Evolutionary conservation across 2,888 invertebrate genomes (phyloP).

Genomic region (Macrosiphum euphorbiae): DNA sequence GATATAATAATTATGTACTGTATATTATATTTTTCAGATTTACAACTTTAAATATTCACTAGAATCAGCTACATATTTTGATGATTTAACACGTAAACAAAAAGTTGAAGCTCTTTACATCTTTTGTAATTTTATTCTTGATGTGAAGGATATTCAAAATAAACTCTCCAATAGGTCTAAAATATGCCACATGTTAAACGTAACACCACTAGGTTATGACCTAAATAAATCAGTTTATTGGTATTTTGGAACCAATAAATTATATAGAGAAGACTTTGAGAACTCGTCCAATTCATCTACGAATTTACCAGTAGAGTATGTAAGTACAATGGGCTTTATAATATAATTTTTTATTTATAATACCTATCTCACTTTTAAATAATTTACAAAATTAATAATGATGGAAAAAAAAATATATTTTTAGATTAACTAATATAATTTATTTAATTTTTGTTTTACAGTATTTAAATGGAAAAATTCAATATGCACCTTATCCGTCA

Average conservation of each 20-base stretch:
- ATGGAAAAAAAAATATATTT: not conserved
- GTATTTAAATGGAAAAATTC: not conserved
- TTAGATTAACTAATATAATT: not conserved
- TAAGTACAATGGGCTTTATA: not conserved
- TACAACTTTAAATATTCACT: slow-evolving; percentile 38
- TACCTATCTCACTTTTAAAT: not conserved
- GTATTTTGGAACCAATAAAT: slow-evolving; percentile 96
- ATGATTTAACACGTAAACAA: slow-evolving; percentile 43
- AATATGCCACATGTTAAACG: slow-evolving; percentile 69
- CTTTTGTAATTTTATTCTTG: slow-evolving; percentile 44
- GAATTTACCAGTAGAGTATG: not conserved
- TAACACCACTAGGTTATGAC: slow-evolving; percentile 93
- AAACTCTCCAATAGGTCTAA: not conserved
- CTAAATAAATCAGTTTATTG: slow-evolving; percentile 91
- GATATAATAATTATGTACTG: not conserved
- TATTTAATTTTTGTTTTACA: slow-evolving; percentile 26
- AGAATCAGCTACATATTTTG: slow-evolving; percentile 23
- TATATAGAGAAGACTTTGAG: slow-evolving; percentile 83
- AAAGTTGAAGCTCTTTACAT: slow-evolving; percentile 42
- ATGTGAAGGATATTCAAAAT: not conserved
- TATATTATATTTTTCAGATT: slow-evolving; percentile 14
- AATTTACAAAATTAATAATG: not conserved
- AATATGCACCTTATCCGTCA: not conserved
- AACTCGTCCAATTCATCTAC: slow-evolving; percentile 66
- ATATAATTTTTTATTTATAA: not conserved